Evolutionary conservation across 2,797 vertebrate genomes (phyloP).

Genomic region (Gephyroberyx darwinii): DNA sequence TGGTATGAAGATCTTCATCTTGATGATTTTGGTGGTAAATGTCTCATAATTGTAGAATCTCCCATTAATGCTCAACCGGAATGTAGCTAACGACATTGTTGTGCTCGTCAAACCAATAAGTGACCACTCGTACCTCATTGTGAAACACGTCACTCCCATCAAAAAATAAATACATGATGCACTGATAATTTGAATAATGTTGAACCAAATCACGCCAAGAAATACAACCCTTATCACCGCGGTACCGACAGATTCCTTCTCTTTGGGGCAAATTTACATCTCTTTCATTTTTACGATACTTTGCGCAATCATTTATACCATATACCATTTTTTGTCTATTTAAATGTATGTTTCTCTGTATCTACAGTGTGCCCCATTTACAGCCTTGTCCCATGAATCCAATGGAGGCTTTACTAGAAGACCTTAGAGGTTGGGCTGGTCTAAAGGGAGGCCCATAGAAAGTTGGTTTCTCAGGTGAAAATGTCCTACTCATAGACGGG

Average conservation of each 20-base stretch:
- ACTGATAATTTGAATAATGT: background rate
- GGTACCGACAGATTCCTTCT: background rate
- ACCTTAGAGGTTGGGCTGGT: conserved; percentile 79
- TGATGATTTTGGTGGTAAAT: background rate
- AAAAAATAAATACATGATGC: conserved; percentile 9
- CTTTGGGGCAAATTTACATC: background rate
- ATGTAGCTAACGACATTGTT: conserved; percentile 8
- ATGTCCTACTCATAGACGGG: conserved; percentile 61
- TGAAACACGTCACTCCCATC: background rate
- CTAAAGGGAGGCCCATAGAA: conserved; percentile 81
- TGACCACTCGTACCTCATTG: conserved; percentile 7
- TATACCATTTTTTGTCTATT: background rate
- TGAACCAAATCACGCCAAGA: background rate
- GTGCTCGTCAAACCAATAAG: conserved; percentile 31
- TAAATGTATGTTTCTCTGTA: conserved; percentile 1
- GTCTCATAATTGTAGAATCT: background rate
- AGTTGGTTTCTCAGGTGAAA: conserved; percentile 66
- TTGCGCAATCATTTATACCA: background rate
- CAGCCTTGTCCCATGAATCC: conserved; percentile 76
- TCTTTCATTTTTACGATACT: background rate
- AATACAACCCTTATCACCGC: background rate
- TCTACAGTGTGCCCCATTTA: too few relatives aligned
- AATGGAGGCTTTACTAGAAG: conserved; percentile 72
- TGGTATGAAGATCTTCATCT: background rate
- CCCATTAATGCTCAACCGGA: conserved; percentile 7